Percentiles rank a stretch among this genome's conserved stretches.
Conservation (phyloP, 2,113 vertebrate genomes). For the Paramormyrops kingsleyae region DNA sequence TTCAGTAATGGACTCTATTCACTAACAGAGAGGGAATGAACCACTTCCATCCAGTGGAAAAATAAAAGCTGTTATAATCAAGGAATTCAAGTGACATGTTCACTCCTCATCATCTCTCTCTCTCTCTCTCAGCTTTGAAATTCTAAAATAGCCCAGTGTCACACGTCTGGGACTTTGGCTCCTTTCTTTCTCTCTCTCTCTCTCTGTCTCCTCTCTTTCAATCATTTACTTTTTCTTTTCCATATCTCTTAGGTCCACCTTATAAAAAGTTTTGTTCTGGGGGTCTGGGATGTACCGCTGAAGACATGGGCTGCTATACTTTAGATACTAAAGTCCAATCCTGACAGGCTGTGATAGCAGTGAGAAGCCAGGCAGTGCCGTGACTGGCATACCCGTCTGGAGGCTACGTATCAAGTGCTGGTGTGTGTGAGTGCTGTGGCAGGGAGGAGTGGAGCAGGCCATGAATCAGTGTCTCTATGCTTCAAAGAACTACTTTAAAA, state of each 20-base stretch:
- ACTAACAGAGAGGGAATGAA: conserved; percentile 19
- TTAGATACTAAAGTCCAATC: conserved; percentile 18
- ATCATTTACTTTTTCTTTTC: neutral
- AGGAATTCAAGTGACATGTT: conserved; percentile 11
- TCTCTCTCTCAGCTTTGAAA: conserved; percentile 17
- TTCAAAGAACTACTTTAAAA: neutral
- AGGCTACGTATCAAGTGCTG: neutral
- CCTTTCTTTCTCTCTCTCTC: neutral
- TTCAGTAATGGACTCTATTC: conserved; percentile 21
- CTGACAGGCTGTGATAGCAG: conserved; percentile 23
- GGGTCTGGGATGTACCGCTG: conserved; percentile 20
- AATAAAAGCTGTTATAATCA: conserved; percentile 27
- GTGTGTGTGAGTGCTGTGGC: neutral
- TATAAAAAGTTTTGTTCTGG: conserved; percentile 19
- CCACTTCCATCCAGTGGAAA: conserved; percentile 22
- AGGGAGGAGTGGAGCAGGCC: neutral
- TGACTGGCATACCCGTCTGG: neutral
- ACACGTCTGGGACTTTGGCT: conserved; percentile 11
- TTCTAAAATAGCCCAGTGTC: conserved; percentile 18
- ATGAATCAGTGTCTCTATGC: neutral
- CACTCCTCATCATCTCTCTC: conserved; percentile 23
- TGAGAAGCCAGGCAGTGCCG: neutral
- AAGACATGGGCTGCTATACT: conserved; percentile 23
- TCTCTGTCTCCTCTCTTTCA: neutral
- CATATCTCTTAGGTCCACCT: neutral